These are phyloP conservation scores for Agrochola circellaris DNA, from an alignment of 2,888 invertebrate species.

Conservation along the genomic window DNA sequence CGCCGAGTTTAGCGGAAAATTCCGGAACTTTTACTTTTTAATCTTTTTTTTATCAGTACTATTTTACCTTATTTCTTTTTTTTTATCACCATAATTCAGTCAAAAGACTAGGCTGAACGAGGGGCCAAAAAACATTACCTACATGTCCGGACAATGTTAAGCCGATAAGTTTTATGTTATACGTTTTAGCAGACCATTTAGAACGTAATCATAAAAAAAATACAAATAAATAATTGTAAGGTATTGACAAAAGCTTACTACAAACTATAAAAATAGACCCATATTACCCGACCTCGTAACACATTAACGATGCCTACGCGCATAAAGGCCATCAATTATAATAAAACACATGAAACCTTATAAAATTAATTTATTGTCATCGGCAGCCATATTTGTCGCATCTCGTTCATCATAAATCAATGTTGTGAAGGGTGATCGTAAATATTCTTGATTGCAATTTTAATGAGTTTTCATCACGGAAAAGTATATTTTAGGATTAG, in stretches of 20 bases:
- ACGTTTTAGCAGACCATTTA: background rate
- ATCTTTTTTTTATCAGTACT: background rate
- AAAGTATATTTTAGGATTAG: background rate
- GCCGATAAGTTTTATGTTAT: background rate
- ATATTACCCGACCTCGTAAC: conserved; percentile 40
- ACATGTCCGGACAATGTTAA: background rate
- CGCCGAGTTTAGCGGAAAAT: background rate
- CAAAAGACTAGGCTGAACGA: background rate
- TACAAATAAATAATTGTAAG: background rate
- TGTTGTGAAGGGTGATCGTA: conserved; percentile 23
- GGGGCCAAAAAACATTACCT: background rate
- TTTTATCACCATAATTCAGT: background rate
- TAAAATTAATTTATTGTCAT: conserved; percentile 40
- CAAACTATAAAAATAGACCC: conserved; percentile 19
- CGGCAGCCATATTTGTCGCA: conserved; percentile 29
- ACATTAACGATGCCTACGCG: conserved; percentile 22
- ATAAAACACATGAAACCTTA: conserved; percentile 39
- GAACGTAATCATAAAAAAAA: background rate
- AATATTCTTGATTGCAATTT: conserved; percentile 30
- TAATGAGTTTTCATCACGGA: conserved; percentile 36
- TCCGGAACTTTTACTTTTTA: background rate
- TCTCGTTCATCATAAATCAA: conserved; percentile 43
- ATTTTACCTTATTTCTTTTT: background rate
- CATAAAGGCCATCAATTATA: conserved; percentile 21
- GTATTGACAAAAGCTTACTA: conserved; percentile 1